Conservation (phyloP, 1,140 invertebrate species). For the Cyclargus thomasi region DNA sequence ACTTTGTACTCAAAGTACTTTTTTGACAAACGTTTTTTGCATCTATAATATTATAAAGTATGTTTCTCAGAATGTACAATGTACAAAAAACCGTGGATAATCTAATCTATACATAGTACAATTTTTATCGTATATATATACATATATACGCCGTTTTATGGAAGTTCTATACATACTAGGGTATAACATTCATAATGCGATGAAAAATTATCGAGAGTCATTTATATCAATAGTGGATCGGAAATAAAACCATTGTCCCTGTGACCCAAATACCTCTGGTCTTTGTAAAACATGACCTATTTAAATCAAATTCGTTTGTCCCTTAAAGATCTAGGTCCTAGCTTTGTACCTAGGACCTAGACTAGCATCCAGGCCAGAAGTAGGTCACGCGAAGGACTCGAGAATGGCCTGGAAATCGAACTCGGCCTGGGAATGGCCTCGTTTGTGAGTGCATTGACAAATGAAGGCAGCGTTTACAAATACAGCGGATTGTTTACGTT, state of each 20-base stretch:
- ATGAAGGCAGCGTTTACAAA: constrained; percentile 7
- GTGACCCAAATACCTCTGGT: background rate
- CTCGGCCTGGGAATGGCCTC: background rate
- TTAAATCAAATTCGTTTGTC: background rate
- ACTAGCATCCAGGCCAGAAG: no score
- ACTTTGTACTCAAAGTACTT: no score
- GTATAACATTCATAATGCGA: background rate
- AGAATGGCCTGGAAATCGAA: background rate
- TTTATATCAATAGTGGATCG: background rate
- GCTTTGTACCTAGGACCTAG: no score
- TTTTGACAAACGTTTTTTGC: no score
- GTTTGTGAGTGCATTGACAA: background rate
- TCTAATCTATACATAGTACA: no score
- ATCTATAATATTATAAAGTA: no score
- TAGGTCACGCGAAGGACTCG: background rate
- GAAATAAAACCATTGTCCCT: background rate
- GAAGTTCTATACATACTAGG: no score
- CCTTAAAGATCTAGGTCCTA: no score
- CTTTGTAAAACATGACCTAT: background rate
- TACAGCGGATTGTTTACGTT: constrained; percentile 35
- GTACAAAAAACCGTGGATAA: no score
- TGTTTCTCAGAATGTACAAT: no score
- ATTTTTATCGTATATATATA: no score
- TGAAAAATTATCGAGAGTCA: background rate
- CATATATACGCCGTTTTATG: no score